phyloP scores from a whole-genome alignment of 2,113 vertebrate genomes.

The Manacus vitellinus region DNA sequence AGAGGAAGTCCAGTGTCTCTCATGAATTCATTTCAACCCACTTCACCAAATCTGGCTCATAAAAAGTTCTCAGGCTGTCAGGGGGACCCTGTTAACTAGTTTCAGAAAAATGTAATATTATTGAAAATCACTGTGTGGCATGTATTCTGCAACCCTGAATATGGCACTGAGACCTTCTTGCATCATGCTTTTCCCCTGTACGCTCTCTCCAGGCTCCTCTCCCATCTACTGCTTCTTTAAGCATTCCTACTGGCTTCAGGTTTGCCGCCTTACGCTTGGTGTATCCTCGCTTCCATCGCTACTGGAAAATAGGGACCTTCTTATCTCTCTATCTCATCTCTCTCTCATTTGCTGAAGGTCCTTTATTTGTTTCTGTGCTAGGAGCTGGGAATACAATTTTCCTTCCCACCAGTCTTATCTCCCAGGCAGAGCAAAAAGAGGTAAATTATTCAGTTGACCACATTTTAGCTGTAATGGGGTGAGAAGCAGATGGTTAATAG shows the following conservation, averaged over 20 bases:
- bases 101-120: not conserved
- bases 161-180: not conserved
- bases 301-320: not conserved
- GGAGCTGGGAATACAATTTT: not conserved
- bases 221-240: not conserved
- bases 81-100: not conserved
- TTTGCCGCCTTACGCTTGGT: not conserved
- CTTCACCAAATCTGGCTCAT: not conserved
- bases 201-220: not conserved
- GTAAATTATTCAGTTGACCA: conserved; percentile 14
- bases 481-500: conserved; percentile 39
- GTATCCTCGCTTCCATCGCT: not conserved
- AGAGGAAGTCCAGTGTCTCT: not conserved
- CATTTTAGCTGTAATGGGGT: conserved; percentile 4
- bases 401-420: not conserved
- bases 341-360: not conserved
- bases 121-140: not conserved
- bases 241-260: not conserved
- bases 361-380: not conserved
- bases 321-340: not conserved
- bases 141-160: not conserved
- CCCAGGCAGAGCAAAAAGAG: not conserved
- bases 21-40: not conserved
- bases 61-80: not conserved
- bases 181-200: not conserved